These are phyloP conservation scores for Camptogramma bilineatum DNA, from an alignment of 2,888 invertebrate species.

Conservation along the genomic window DNA sequence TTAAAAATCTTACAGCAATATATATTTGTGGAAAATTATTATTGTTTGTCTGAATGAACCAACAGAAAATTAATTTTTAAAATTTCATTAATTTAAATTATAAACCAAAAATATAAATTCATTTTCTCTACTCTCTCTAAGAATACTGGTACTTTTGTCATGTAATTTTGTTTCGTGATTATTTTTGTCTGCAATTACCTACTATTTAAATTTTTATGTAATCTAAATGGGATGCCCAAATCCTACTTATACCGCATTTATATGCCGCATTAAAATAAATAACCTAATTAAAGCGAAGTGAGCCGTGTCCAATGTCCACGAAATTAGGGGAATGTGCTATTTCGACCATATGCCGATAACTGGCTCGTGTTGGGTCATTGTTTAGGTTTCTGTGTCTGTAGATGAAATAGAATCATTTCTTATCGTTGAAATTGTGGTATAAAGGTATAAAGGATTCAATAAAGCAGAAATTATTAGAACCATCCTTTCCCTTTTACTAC, in stretches of 20 bases:
- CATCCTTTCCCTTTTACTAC: no score
- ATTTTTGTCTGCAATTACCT: neutral
- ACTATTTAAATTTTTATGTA: neutral
- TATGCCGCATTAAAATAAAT: conserved; percentile 42
- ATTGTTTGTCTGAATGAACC: no score
- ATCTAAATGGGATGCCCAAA: conserved; percentile 2
- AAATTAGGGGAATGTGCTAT: conserved; percentile 45
- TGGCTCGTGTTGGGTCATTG: neutral
- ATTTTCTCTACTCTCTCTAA: no score
- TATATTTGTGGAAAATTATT: no score
- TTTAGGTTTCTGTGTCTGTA: neutral
- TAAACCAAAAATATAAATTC: no score
- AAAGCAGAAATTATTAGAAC: no score
- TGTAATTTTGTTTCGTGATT: neutral
- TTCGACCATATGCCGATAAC: conserved; percentile 37
- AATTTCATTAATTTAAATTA: no score
- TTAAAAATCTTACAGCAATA: no score
- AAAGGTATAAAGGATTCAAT: no score
- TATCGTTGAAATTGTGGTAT: no score
- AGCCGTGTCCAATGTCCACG: conserved; percentile 49
- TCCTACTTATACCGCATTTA: conserved; percentile 23
- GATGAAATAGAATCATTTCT: neutral
- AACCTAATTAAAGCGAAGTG: conserved; percentile 56
- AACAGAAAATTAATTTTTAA: no score
- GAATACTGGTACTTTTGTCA: no score